Evolutionary conservation across 2,113 vertebrate species (phyloP).

Genomic region (Orthochromis indermauri): DNA sequence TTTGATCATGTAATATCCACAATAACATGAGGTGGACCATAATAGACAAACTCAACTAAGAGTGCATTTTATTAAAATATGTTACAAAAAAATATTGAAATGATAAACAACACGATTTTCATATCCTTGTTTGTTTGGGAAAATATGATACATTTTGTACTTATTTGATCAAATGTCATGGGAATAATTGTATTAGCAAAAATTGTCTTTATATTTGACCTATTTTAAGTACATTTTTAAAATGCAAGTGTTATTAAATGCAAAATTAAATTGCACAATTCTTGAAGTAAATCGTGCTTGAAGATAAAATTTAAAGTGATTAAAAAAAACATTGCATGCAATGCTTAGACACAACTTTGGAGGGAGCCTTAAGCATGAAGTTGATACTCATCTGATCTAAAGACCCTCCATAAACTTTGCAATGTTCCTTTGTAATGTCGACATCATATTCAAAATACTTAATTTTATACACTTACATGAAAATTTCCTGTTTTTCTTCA

Average conservation of each 20-base stretch:
- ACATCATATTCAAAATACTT: not conserved
- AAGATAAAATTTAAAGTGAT: not conserved
- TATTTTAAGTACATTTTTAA: not conserved
- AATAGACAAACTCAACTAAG: not conserved
- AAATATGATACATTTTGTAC: not conserved
- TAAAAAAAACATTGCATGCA: conserved; percentile 31
- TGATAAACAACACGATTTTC: not conserved
- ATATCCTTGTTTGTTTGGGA: not conserved
- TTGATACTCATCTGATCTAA: not conserved
- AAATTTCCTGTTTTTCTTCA: not conserved
- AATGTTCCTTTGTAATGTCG: not conserved
- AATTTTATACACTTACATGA: not conserved
- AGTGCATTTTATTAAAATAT: not conserved
- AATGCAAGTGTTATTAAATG: not conserved
- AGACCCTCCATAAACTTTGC: not conserved
- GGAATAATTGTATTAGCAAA: not conserved
- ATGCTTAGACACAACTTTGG: conserved; percentile 54
- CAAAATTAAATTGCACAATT: not conserved
- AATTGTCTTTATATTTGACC: not conserved
- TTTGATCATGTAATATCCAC: not conserved
- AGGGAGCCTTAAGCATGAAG: conserved; percentile 61
- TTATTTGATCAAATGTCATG: not conserved
- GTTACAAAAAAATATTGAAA: not conserved
- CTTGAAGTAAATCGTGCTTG: not conserved
- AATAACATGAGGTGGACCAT: not conserved